Base-by-base conservation (phyloP, 2,113 vertebrate genomes). In the Eptatretus burgeri region DNA sequence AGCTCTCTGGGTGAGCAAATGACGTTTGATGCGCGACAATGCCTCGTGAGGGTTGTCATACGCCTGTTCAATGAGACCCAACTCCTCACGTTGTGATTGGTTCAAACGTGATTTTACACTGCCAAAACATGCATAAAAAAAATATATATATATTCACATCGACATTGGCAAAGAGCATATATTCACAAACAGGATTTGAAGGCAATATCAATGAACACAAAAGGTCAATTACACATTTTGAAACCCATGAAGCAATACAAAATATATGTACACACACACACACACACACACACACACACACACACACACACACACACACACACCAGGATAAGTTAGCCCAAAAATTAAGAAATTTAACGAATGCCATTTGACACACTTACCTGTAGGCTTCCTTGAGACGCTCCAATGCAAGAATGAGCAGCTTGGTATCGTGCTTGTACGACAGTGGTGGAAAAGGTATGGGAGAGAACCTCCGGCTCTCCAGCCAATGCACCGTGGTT, bases 351-450 rank as follows among this genome's bases (percentile, higher is more conserved):
- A 41, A 41, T 41, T 41, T 41, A 41, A 41, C 27, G 7, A 41
- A 3, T 41, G 27, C 3, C 27, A 41, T 41, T 41, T 41, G 27
- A 41, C 3, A 41, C 27, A 9, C 14, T 73, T 68, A 93, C 91
- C 91, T 96, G 75, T 98, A 98, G n/a, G 91, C 89, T 71, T 98
- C 89, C 68, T 98, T 98, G 65, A 98, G 83, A 70, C 91, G 80
- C 72, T 98, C 91, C 74, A 98, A 70, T 16, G 91, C 91, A 69
- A 98, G 71, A 71, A 98, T 98, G 56, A 98, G 82, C 72, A 98
- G 73, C 64, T 98, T 98, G 73, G 91, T 98, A 72, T 98, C 91
- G 1, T 98, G 91, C 66, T 98, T 98, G 75, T 98, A 98, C 56
- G 91, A 98, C 18, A 82, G 73, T 0, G 91, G 93, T 0, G 93